Percentiles rank a stretch among this genome's conserved stretches.
phyloP scores from a whole-genome alignment of 2,113 vertebrate species.

The Rhea pennata region DNA sequence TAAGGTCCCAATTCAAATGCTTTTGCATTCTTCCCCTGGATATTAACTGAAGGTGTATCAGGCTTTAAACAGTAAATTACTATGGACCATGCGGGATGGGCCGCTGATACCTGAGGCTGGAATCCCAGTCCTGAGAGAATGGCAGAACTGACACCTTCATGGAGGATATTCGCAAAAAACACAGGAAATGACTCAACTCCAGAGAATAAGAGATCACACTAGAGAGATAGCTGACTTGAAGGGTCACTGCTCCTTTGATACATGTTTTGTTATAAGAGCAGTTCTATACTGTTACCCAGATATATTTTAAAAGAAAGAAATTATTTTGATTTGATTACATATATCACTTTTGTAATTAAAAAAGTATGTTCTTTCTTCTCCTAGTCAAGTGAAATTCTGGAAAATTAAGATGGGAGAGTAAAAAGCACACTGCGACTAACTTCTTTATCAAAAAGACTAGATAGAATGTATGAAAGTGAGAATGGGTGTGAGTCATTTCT shows the following conservation, averaged over 20 bases:
- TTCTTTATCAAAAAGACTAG: neutral
- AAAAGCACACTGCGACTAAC: neutral
- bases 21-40: neutral
- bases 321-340: neutral
- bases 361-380: neutral
- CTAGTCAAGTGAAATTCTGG: neutral
- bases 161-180: neutral
- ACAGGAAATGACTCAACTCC: neutral
- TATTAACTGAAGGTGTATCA: neutral
- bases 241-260: neutral
- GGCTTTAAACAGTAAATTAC: neutral
- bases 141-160: neutral
- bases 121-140: neutral
- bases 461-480: accelerated
- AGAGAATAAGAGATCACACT: neutral
- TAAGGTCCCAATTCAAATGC: neutral
- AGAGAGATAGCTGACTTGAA: accelerated
- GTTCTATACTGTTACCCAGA: neutral
- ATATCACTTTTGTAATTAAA: neutral
- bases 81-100: accelerated
- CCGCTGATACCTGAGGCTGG: neutral
- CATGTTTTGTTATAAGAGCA: neutral
- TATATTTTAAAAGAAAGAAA: neutral
- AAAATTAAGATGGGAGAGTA: neutral
- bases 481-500: neutral